Evolutionary conservation across 2,113 vertebrate genomes (phyloP), one percentile per base, ranked within the genome.

Genomic region (Lates calcarifer): DNA sequence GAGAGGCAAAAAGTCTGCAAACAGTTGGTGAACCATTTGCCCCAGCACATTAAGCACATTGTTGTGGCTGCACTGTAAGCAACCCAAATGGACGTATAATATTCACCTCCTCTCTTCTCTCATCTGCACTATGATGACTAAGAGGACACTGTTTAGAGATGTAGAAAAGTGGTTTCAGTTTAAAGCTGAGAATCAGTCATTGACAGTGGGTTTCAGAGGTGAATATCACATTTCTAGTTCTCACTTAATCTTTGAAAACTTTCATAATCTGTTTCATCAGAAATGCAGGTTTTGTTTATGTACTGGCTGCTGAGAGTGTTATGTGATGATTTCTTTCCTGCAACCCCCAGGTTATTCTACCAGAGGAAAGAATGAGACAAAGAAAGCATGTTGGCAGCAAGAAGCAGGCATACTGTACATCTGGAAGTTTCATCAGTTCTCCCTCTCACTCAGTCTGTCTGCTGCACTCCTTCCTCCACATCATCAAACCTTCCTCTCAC

Each of bases 341-440:
- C 28, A 29, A 18, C 28, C 43, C 51, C 12, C 13, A 29, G 43
- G 63, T 69, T 6, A 66, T 55, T 77, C 41, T 26, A 71, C 7
- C 24, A n/a, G 20, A 76, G 65, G 24, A 67, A 60, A 72, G 65
- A 79, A 4, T 60, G 49, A 71, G 77, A 39, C 61, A 69, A n/a
- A 5, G 68, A 41, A 47, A 65, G 76, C 49, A 33, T 64, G 49
- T 68, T 73, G 58, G 58, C 65, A 82, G 58, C 6, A 24, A 45
- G 53, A 71, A n/a, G 72, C 13, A 60, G 18, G n/a, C 49, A 12
- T 28, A 51, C n/a, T 72, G 64, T 72, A 81, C 77, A 89, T 89
- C 85, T 91, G 82, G 79, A 83, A 76, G 83, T 57, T 62, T 80
- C 80, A 85, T 85, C 62, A 72, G 37, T 28, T 71, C 65, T 60